Percentiles rank a stretch among this genome's conserved stretches.
Evolutionary conservation across 2,797 vertebrate species (phyloP).

Genomic region (Ibycter americanus): DNA sequence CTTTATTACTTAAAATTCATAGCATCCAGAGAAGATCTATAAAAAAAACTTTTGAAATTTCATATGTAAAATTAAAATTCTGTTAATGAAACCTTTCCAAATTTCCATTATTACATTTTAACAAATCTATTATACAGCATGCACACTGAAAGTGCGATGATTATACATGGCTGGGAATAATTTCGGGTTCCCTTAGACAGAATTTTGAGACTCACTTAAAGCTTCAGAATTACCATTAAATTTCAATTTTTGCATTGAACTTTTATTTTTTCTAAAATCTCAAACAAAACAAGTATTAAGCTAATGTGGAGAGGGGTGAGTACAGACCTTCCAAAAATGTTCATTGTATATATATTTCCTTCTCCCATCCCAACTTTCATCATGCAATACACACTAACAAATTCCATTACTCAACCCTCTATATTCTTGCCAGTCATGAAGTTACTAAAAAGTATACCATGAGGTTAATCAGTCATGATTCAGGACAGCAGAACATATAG

Average conservation of each 20-base stretch:
- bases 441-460: not conserved
- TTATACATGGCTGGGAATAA: not conserved
- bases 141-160: not conserved
- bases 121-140: not conserved
- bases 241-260: conserved; percentile 65
- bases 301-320: conserved; percentile 37
- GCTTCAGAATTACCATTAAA: not conserved
- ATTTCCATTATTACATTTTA: not conserved
- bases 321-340: conserved; percentile 30
- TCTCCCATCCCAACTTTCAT: not conserved
- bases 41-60: not conserved
- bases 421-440: not conserved
- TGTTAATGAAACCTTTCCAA: not conserved
- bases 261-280: not conserved
- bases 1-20: not conserved
- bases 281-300: conserved; percentile 36
- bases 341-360: not conserved
- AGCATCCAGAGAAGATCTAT: not conserved
- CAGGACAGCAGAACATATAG: conserved; percentile 35
- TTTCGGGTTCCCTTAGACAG: not conserved
- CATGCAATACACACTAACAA: conserved; percentile 7
- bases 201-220: not conserved
- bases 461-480: not conserved
- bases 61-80: not conserved
- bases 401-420: not conserved